Percentiles rank a stretch among this genome's conserved stretches.
phyloP scores from a whole-genome alignment of 2,797 vertebrate species.

The Calcarius lapponicus region DNA sequence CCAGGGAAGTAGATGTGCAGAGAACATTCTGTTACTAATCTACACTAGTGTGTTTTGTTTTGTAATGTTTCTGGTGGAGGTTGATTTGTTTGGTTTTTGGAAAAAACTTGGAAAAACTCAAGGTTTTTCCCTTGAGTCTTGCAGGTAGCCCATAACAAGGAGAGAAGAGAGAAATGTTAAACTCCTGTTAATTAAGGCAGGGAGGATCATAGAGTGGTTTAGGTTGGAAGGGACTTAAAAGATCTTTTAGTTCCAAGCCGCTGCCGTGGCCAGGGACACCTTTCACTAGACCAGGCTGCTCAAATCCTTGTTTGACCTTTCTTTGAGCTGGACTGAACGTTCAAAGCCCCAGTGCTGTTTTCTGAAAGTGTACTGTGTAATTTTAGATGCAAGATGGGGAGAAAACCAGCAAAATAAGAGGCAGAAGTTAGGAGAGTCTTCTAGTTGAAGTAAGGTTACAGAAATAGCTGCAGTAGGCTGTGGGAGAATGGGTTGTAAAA shows the following conservation, averaged over 20 bases:
- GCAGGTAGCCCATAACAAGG: neutral
- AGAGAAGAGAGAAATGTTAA: neutral
- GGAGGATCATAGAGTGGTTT: neutral
- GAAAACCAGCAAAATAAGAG: neutral
- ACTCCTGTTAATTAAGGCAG: neutral
- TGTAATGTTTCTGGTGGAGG: neutral
- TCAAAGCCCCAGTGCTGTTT: neutral
- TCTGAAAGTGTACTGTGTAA: neutral
- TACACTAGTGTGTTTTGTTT: neutral
- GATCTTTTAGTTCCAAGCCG: neutral
- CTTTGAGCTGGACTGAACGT: neutral
- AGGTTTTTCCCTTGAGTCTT: neutral
- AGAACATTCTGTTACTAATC: neutral
- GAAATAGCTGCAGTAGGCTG: neutral
- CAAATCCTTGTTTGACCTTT: neutral
- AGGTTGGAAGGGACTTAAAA: neutral
- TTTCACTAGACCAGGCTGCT: neutral
- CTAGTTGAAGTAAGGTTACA: neutral
- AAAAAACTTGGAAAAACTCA: neutral
- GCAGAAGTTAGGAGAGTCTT: neutral
- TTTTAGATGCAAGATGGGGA: neutral
- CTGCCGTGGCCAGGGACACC: neutral
- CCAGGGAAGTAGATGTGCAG: neutral
- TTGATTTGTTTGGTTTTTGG: neutral
- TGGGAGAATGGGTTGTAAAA: neutral